phyloP scores from a whole-genome alignment of 2,113 vertebrate genomes.

The Lasiurus cinereus region DNA sequence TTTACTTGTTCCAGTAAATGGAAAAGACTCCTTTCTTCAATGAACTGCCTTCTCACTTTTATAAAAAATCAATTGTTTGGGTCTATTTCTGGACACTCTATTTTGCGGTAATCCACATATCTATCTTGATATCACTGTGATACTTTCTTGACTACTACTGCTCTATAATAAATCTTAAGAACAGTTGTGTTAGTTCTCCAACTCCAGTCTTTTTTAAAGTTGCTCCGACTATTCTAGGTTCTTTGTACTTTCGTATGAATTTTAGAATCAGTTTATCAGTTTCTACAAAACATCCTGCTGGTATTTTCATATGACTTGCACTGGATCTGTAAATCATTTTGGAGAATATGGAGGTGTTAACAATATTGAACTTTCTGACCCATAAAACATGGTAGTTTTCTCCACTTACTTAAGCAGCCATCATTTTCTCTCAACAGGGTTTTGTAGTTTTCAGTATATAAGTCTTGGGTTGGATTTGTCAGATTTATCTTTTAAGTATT shows the following conservation, averaged over 20 bases:
- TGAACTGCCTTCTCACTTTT: not conserved
- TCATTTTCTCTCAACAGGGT: not conserved
- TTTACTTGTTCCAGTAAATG: not conserved
- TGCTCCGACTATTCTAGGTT: not conserved
- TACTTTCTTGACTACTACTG: not conserved
- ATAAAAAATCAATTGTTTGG: not conserved
- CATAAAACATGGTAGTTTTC: not conserved
- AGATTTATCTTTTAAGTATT: not conserved
- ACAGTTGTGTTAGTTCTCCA: not conserved
- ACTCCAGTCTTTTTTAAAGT: not conserved
- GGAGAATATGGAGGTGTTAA: not conserved
- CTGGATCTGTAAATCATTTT: not conserved
- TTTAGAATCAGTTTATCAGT: not conserved
- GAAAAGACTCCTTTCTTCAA: not conserved
- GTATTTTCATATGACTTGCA: not conserved
- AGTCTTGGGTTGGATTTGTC: not conserved
- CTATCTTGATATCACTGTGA: not conserved
- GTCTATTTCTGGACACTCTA: not conserved
- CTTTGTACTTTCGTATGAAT: not conserved
- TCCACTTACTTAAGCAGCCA: not conserved
- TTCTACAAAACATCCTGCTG: not conserved
- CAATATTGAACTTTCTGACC: not conserved
- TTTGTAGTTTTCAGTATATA: not conserved
- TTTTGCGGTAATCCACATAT: not conserved
- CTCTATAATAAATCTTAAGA: not conserved